phyloP scores from a whole-genome alignment of 2,113 vertebrate species.

The Dipodomys spectabilis region DNA sequence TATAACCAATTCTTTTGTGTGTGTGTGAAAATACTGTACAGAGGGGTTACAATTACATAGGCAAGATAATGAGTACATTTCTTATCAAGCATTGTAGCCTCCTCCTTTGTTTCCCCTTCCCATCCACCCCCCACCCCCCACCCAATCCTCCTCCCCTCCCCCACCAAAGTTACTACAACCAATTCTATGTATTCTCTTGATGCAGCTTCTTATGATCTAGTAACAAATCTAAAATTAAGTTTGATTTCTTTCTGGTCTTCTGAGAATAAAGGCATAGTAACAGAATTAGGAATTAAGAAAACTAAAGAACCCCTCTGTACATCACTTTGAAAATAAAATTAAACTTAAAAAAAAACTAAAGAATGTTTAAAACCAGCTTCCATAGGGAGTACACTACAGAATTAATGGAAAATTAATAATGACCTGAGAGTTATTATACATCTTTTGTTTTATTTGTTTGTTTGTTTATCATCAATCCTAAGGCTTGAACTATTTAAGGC shows the following conservation, averaged over 20 bases:
- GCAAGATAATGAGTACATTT: no score
- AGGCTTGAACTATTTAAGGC: no score
- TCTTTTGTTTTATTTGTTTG: neutral
- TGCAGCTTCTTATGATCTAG: neutral
- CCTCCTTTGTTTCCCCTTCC: no score
- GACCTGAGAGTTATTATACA: neutral
- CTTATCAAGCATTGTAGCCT: no score
- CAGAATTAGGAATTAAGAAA: neutral
- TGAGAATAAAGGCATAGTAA: neutral
- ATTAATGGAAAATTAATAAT: constrained; percentile 34
- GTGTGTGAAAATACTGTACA: no score
- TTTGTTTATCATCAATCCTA: no score
- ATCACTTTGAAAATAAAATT: no score
- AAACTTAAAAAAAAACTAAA: neutral
- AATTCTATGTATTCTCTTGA: neutral
- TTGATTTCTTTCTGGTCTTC: neutral
- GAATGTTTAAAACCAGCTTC: neutral
- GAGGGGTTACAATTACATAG: no score
- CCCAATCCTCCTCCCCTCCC: no score
- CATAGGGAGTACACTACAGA: neutral
- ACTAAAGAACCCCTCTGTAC: neutral
- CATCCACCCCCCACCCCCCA: no score
- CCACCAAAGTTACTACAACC: no score
- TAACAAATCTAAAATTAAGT: constrained; percentile 23
- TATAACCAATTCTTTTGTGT: neutral